Base-by-base conservation (phyloP, 2,113 vertebrate species). In the Sander vitreus region DNA sequence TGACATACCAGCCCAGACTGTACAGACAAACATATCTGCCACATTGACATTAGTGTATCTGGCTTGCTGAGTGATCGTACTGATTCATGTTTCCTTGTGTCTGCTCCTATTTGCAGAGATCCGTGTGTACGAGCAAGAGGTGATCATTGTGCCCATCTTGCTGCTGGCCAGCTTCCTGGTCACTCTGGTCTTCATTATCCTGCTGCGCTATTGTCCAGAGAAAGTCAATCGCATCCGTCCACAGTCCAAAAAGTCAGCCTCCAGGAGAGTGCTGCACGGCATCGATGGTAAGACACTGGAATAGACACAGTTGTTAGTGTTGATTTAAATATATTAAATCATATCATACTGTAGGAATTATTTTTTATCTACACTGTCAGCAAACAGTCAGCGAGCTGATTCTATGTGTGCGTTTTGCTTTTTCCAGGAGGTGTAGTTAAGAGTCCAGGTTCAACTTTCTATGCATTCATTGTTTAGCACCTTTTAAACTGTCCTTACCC, bases 141-240 rank as follows among this genome's bases (percentile, higher is more conserved):
- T 96, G 83, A 96, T 96, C 5, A 21, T 96, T 0, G 92, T 96
- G 68, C 95, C 95, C 1, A 21, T 92, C 69, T 13, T 96, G 25
- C 90, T 96, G 85, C 78, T 96, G 77, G 39, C 90, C 70, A 71
- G 36, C 68, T 96, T 96, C 73, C 6, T 95, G 79, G 68, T 95
- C 67, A 93, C 83, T 0, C 85, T 96, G 86, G 72, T 91, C 21
- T 91, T 95, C 62, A 87, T 96, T 51, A 30, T 96, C 1, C 84
- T 96, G 86, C 73, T 96, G 64, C 93, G 73, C 23, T 96, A 83
- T 67, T 96, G 95, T 60, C 95, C 95, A 0, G 94, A 95, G 80
- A 94, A 68, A 67, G 94, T 95, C 1, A 85, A 94, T 1, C 89
- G 83, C 8, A 68, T 95, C 53, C 87, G 87, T 5, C 87, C 78